Evolutionary conservation across 2,113 vertebrate genomes (phyloP).

Genomic region (Hydrolagus affinis): DNA sequence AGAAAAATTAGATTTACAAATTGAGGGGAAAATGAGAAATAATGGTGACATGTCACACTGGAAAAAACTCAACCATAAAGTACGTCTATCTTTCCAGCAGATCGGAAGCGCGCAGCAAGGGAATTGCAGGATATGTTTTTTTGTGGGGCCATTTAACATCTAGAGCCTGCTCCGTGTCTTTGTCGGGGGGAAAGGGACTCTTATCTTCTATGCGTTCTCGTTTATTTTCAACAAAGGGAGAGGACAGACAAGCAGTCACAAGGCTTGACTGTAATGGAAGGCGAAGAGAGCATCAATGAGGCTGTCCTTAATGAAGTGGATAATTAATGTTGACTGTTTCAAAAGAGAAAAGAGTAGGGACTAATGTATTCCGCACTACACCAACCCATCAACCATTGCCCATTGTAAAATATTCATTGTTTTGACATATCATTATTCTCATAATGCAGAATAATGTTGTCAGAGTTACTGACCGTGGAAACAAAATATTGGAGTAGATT

Average conservation of each 20-base stretch:
- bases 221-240: constrained; percentile 4
- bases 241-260: not conserved
- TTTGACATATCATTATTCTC: not conserved
- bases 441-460: not conserved
- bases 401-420: not conserved
- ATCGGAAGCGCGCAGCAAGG: not conserved
- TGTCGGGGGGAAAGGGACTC: not conserved
- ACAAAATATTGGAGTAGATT: not conserved
- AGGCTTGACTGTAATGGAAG: not conserved
- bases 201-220: not conserved
- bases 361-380: not conserved
- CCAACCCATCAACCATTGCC: not conserved
- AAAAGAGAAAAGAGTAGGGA: not conserved
- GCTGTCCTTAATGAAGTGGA: not conserved
- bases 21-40: not conserved
- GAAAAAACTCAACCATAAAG: not conserved
- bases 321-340: not conserved
- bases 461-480: not conserved
- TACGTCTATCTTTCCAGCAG: not conserved
- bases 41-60: not conserved
- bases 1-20: not conserved
- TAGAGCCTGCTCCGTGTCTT: not conserved
- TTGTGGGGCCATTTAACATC: not conserved
- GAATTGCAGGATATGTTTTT: not conserved
- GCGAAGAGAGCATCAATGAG: not conserved